phyloP scores from a whole-genome alignment of 2,888 invertebrate genomes.

The Epistrophe eligans region DNA sequence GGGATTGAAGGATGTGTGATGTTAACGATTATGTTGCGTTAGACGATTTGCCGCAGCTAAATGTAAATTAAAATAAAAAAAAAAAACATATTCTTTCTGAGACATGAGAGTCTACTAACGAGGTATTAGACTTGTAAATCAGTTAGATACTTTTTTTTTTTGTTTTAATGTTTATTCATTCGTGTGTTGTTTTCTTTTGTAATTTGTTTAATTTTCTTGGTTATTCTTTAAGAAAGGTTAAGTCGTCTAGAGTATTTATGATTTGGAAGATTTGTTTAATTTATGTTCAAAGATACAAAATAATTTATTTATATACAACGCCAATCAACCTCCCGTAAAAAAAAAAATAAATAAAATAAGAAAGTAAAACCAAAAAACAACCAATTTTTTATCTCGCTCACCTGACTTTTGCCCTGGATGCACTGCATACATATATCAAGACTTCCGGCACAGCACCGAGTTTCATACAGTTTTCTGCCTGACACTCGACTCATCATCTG shows the following conservation, averaged over 20 bases:
- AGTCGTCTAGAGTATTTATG: background rate
- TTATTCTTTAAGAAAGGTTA: background rate
- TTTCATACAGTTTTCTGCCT: constrained; percentile 90
- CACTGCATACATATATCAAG: constrained; percentile 90
- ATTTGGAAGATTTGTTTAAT: no score
- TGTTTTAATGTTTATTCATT: background rate
- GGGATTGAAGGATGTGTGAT: background rate
- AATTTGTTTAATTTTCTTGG: background rate
- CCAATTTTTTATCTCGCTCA: constrained; percentile 84
- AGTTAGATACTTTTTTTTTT: constrained; percentile 6
- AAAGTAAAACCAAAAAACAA: background rate
- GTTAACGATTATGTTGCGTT: constrained; percentile 48
- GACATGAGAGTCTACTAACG: constrained; percentile 7
- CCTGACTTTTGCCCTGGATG: constrained; percentile 96
- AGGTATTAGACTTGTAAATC: constrained; percentile 40
- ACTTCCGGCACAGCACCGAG: constrained; percentile 92
- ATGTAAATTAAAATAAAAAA: constrained; percentile 13
- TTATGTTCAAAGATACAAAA: constrained; percentile 28
- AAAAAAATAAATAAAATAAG: background rate
- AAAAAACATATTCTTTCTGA: background rate
- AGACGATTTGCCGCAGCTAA: constrained; percentile 30
- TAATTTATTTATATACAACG: constrained; percentile 32
- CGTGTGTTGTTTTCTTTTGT: constrained; percentile 2
- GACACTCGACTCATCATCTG: constrained; percentile 87
- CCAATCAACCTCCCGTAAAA: constrained; percentile 23